These are phyloP conservation scores for Syngnathus scovelli DNA, from an alignment of 2,113 vertebrate species.

Conservation along the genomic window DNA sequence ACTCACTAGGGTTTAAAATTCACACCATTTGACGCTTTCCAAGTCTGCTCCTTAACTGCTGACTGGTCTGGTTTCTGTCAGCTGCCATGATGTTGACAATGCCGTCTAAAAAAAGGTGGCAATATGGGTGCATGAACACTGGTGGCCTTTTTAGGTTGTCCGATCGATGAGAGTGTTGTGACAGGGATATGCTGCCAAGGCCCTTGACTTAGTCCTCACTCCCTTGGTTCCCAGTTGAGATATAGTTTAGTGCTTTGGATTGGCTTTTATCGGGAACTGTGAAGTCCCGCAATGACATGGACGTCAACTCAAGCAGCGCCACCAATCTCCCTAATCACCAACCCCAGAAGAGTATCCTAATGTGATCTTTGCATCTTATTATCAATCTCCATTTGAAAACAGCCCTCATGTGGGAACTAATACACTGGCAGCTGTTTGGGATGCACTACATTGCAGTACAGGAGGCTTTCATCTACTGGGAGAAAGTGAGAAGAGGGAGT, in stretches of 20 bases:
- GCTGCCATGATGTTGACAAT: slow-evolving; percentile 58
- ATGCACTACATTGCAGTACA: slow-evolving; percentile 48
- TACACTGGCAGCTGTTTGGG: slow-evolving; percentile 61
- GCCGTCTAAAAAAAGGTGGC: slow-evolving; percentile 65
- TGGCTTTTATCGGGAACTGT: slow-evolving; percentile 46
- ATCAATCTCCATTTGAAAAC: slow-evolving; percentile 72
- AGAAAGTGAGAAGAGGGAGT: slow-evolving; percentile 38
- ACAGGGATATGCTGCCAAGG: slow-evolving; percentile 45
- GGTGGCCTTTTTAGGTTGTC: slow-evolving; percentile 66
- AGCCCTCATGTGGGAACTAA: slow-evolving; percentile 69
- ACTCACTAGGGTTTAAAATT: slow-evolving; percentile 65
- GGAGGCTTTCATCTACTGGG: slow-evolving; percentile 64
- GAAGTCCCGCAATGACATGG: slow-evolving; percentile 53
- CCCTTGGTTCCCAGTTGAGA: slow-evolving; percentile 49
- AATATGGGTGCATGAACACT: slow-evolving; percentile 45
- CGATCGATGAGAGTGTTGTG: slow-evolving; percentile 39
- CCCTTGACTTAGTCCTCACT: slow-evolving; percentile 45
- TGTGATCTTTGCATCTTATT: slow-evolving; percentile 66
- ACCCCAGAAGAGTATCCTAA: slow-evolving; percentile 60
- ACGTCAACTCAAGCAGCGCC: slow-evolving; percentile 49
- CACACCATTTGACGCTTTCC: slow-evolving; percentile 63
- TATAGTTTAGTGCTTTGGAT: slow-evolving; percentile 51
- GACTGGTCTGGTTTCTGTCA: slow-evolving; percentile 64
- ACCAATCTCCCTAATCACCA: slow-evolving; percentile 29
- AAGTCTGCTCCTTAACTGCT: slow-evolving; percentile 55